Percentiles rank a stretch among this genome's conserved stretches.
Evolutionary conservation across 2,797 vertebrate genomes (phyloP).

Genomic region (Botia almorhae): DNA sequence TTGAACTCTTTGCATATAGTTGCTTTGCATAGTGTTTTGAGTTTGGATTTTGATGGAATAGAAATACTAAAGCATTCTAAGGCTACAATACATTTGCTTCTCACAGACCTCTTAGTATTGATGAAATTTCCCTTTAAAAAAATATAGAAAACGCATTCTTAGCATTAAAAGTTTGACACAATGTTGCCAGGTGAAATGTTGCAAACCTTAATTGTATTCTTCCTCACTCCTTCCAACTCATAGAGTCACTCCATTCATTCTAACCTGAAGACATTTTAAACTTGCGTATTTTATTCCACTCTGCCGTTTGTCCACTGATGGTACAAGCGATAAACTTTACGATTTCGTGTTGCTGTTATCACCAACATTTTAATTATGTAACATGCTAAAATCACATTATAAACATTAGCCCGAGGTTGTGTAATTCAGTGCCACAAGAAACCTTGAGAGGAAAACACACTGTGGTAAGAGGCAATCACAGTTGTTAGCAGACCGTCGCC

Average conservation of each 20-base stretch:
- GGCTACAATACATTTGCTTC: not conserved
- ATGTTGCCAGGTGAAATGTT: no score
- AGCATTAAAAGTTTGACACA: no score
- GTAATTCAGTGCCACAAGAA: slow-evolving; percentile 51
- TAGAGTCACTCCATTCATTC: slow-evolving; percentile 57
- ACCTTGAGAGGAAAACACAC: slow-evolving; percentile 60
- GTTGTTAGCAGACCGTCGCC: slow-evolving; percentile 59
- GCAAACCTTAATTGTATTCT: no score
- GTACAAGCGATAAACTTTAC: slow-evolving; percentile 66
- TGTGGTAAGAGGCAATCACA: slow-evolving; percentile 61
- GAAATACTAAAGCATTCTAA: not conserved
- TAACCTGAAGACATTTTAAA: slow-evolving; percentile 58
- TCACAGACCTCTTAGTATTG: not conserved
- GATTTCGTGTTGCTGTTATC: slow-evolving; percentile 59
- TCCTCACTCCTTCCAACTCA: no score
- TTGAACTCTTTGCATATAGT: no score
- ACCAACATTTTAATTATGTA: slow-evolving; percentile 57
- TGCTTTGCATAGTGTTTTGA: not conserved
- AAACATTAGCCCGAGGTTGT: slow-evolving; percentile 62
- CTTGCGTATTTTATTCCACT: slow-evolving; percentile 51
- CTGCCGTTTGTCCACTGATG: slow-evolving; percentile 61
- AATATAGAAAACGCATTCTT: no score
- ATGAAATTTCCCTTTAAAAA: no score
- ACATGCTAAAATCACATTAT: slow-evolving; percentile 53
- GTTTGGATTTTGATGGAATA: not conserved